These are phyloP conservation scores for Clarias batrachus DNA, from an alignment of 2,113 vertebrate species.

Conservation along the genomic window DNA sequence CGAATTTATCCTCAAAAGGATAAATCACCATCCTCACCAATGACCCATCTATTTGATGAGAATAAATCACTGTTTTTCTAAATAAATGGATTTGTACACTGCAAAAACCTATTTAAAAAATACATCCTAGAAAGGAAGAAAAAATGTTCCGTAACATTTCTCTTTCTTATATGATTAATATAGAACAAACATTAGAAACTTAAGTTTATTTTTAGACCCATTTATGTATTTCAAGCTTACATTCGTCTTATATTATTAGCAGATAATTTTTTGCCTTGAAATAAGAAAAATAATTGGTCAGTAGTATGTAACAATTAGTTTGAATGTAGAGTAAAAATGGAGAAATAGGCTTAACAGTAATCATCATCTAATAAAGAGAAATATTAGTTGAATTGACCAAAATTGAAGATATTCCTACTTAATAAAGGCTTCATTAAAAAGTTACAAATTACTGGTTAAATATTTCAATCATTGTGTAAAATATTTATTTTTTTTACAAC, in stretches of 20 bases:
- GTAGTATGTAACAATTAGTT: background rate
- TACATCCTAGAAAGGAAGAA: background rate
- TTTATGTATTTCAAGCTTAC: background rate
- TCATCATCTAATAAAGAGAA: background rate
- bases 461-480: background rate
- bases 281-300: background rate
- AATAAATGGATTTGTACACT: background rate
- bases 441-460: background rate
- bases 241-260: background rate
- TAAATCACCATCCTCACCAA: no score
- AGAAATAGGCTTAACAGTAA: no score
- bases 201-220: background rate
- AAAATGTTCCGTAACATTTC: background rate
- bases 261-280: background rate
- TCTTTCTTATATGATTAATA: background rate
- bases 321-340: background rate
- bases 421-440: background rate
- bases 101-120: background rate
- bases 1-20: background rate
- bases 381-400: background rate
- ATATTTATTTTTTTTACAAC: background rate
- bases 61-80: background rate
- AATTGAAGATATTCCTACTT: background rate
- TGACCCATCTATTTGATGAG: background rate
- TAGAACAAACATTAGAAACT: background rate